Conservation (phyloP, 2,888 invertebrate genomes). For the Chrysopilus asiliformis region DNA sequence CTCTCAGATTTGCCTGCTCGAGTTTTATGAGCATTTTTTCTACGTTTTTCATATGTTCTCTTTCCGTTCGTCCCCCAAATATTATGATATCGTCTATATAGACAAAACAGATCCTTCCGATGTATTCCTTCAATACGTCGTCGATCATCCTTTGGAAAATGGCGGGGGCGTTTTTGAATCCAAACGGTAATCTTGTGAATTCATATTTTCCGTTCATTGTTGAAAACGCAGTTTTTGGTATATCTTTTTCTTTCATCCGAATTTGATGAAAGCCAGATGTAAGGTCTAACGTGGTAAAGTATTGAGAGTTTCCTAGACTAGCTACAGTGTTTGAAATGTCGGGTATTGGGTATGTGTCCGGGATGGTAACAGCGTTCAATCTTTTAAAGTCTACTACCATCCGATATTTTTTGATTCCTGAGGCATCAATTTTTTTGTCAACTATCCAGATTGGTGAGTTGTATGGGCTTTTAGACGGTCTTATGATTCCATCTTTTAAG, state of each 20-base stretch:
- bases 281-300: slow-evolving; percentile 16
- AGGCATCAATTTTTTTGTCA: slow-evolving; percentile 15
- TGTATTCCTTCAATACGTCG: neutral
- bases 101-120: neutral
- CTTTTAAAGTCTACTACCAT: slow-evolving; percentile 17
- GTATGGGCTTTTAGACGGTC: slow-evolving; percentile 20
- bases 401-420: slow-evolving; percentile 16
- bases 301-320: slow-evolving; percentile 15
- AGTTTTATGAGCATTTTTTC: slow-evolving; percentile 16
- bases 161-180: neutral
- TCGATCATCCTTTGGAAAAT: neutral
- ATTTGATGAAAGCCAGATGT: slow-evolving; percentile 19
- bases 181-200: neutral
- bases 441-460: slow-evolving; percentile 19
- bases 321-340: slow-evolving; percentile 13
- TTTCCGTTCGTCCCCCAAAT: too few relatives aligned
- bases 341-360: slow-evolving; percentile 9
- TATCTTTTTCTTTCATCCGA: slow-evolving; percentile 13
- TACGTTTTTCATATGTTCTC: too few relatives aligned
- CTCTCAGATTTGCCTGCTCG: slow-evolving; percentile 11
- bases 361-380: slow-evolving; percentile 14
- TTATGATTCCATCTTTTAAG: slow-evolving; percentile 21
- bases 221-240: neutral
- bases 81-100: neutral
- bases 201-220: neutral